Percentiles rank a stretch among this genome's conserved stretches.
phyloP scores from a whole-genome alignment of 2,113 vertebrate genomes.

The Rousettus leschenaultii region DNA sequence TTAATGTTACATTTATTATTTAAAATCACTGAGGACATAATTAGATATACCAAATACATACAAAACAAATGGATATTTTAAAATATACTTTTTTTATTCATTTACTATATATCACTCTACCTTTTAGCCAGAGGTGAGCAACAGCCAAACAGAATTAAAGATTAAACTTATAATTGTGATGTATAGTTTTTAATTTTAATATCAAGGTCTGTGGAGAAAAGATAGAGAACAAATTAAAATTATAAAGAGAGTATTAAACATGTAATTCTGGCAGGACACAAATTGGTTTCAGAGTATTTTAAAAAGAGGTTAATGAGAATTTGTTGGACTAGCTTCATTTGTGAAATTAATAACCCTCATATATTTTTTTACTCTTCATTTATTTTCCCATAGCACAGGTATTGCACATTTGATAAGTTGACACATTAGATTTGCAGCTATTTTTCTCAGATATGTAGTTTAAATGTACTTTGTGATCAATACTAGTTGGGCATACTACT shows the following conservation, averaged over 20 bases:
- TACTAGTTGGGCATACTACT: neutral
- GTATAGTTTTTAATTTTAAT: constrained; percentile 18
- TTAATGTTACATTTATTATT: neutral
- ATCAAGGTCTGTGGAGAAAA: neutral
- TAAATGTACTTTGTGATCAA: neutral
- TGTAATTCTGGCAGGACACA: neutral
- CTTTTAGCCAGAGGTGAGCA: constrained; percentile 5
- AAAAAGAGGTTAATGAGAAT: constrained; percentile 3
- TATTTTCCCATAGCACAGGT: neutral
- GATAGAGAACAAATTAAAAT: constrained; percentile 9
- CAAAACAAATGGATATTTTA: neutral
- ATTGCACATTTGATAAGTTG: neutral
- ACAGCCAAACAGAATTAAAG: constrained; percentile 2
- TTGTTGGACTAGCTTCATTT: constrained; percentile 21
- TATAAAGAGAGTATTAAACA: constrained; percentile 22
- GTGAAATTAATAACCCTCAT: neutral
- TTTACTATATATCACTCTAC: neutral
- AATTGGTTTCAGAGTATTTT: constrained; percentile 14
- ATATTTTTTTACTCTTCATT: neutral
- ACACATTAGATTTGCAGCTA: neutral
- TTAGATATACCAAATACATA: neutral
- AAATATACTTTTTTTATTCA: neutral
- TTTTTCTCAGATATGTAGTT: neutral
- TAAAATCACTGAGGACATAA: neutral
- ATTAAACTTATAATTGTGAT: constrained; percentile 33